These are phyloP conservation scores for Leucophenga maculata DNA, from an alignment of 2,888 invertebrate genomes.

Conservation along the genomic window DNA sequence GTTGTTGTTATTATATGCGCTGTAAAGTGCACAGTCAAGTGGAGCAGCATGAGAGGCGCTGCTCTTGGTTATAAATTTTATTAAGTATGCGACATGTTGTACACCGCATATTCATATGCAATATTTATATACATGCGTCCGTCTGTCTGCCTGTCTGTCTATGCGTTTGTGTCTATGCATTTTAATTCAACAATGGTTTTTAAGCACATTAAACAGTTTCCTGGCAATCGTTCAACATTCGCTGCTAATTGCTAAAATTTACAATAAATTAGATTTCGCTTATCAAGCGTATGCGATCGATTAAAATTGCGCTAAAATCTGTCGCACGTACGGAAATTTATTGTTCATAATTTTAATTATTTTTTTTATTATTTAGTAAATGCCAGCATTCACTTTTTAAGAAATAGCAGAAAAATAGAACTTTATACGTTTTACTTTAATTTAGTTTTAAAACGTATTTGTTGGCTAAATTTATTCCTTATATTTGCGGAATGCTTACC, in stretches of 20 bases:
- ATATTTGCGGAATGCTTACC: too few species aligned
- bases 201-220: background rate
- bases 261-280: background rate
- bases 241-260: slow-evolving; percentile 12
- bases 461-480: too few species aligned
- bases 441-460: too few species aligned
- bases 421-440: too few species aligned
- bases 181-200: background rate
- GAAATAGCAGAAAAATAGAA: too few species aligned
- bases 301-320: background rate
- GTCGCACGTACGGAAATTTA: too few species aligned
- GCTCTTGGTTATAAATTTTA: slow-evolving; percentile 45
- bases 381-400: too few species aligned
- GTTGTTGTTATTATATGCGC: too few species aligned
- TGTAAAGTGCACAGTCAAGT: background rate
- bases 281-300: slow-evolving; percentile 3
- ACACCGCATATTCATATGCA: too few species aligned
- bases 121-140: background rate
- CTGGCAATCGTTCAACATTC: background rate
- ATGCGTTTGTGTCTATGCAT: background rate
- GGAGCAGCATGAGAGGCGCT: background rate
- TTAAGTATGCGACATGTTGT: slow-evolving; percentile 54
- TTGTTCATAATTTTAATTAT: too few species aligned
- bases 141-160: background rate
- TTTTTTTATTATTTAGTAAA: too few species aligned